Evolutionary conservation across 2,888 invertebrate genomes (phyloP), one percentile per base, ranked within the genome.

Genomic region (Oasisia sp.): DNA sequence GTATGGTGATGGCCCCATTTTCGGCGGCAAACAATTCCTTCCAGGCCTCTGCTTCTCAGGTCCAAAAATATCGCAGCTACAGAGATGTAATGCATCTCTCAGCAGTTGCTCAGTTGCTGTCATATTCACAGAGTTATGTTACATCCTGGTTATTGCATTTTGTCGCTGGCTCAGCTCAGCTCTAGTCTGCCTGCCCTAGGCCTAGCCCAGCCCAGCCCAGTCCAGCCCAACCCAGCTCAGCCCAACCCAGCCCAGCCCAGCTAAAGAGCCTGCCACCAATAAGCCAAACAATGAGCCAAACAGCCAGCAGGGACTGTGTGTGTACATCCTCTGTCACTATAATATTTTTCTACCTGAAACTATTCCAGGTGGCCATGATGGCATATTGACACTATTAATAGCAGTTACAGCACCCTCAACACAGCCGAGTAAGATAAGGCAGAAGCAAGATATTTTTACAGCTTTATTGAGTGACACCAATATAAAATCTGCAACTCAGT

Each of bases 41-140:
- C 74, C 27, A 74, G 74, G 74, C 74, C 74, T 27, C 74, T 74
- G 27, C 74, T 74, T 27, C 74, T 74, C 27, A 27, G 74, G n/a
- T 74, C 19, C 74, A 74, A 74, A 74, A 74, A 74, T 74, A n/a
- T 74, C 1, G 74, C 74, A 27, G 74, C 27, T 27, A 74, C n/a
- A n/a, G 74, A n/a, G 74, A 74, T 74, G n/a, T 74, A 74, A 74
- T 74, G 74, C 27, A 74, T 74, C 74, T 74, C 74, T 27, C 74
- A 74, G 74, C 74, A 74, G 74, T 74, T n/a, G 19, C 74, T n/a
- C 7, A 27, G 74, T 4, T 19, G 19, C 74, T 27, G 7, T 74
- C 74, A 19, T 74, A 74, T 74, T 74, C 74, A 74, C 74, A 74
- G 74, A 74, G 74, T 74, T 19, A 27, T 58, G 58, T 58, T 58